Base-by-base conservation (phyloP, 2,113 vertebrate genomes). In the Periophthalmus modestus region DNA sequence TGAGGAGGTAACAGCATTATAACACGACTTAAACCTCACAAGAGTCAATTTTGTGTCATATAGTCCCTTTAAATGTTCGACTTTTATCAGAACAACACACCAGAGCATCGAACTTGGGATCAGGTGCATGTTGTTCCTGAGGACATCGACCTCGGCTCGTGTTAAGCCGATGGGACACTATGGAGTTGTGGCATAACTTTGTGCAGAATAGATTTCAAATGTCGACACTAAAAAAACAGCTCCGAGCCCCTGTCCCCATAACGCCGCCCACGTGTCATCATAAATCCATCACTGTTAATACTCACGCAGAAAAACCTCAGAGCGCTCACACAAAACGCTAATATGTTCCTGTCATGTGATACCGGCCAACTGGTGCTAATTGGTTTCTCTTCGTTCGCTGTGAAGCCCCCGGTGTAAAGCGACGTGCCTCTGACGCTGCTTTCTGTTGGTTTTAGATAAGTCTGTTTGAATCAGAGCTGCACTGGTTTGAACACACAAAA, bases 371-470 rank as follows among this genome's bases (percentile, higher is more conserved):
- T 73, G 7, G 54, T 16, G 50, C 4, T 18, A 18, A 47, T 65
- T 73, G 47, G 50, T 48, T 65, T 69, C 47, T 16, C 43, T 67
- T 43, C 33, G 5, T 39, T 34, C 1, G 2, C n/a, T n/a, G 1
- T 28, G 2, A 39, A 66, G n/a, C 5, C 28, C 28, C 43, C 57
- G 7, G 59, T 34, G 59, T 34, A 34, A 18, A 28, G 18, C 9
- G 16, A 13, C 12, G 9, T 66, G 57, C 36, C 47, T n/a, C 52
- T 43, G 57, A 57, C 54, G 15, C 11, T 18, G 23, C 21, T 58
- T 59, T 52, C 75, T 80, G 72, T 72, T 67, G 33, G 47, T 63
- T 79, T 70, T 74, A 71, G 65, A 72, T 77, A 33, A 81, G 23
- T 36, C 2, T 54, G 54, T 72, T 73, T 67, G 58, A 74, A 67